A percentile compares a stretch with the other conserved stretches of the same genome.
Evolutionary conservation across 2,797 vertebrate genomes (phyloP).

Genomic region (Gallinago stenura): DNA sequence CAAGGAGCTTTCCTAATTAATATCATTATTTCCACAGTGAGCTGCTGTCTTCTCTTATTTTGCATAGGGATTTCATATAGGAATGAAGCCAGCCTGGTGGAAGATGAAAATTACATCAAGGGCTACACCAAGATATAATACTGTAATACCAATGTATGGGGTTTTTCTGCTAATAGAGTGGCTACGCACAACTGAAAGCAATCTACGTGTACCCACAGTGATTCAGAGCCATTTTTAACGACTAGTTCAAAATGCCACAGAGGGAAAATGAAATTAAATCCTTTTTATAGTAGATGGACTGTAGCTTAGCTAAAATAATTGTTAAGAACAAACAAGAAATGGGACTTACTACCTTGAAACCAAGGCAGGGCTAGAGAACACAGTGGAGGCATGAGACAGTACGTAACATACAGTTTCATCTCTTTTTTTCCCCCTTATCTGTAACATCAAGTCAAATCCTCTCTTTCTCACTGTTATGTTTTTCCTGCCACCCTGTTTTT

Average conservation of each 20-base stretch:
- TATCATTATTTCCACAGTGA: neutral
- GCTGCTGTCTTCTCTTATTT: neutral
- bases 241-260: neutral
- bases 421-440: neutral
- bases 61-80: neutral
- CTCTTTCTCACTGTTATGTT: neutral
- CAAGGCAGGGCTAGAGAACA: neutral
- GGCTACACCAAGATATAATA: neutral
- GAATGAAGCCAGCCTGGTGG: neutral
- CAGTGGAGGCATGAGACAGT: conserved; percentile 32
- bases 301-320: conserved; percentile 4
- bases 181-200: neutral
- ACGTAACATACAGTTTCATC: neutral
- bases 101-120: neutral
- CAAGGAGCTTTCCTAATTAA: neutral
- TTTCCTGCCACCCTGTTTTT: conserved; percentile 63
- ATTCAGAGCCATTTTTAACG: neutral
- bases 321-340: neutral
- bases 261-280: conserved; percentile 70
- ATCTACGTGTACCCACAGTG: neutral
- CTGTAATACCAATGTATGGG: neutral
- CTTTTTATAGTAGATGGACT: neutral
- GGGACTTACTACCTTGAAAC: neutral
- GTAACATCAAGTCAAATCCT: conserved; percentile 13
- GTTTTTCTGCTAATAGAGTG: neutral